These are phyloP conservation scores for Heterocephalus glaber DNA, from an alignment of 2,113 vertebrate species.

Conservation along the genomic window DNA sequence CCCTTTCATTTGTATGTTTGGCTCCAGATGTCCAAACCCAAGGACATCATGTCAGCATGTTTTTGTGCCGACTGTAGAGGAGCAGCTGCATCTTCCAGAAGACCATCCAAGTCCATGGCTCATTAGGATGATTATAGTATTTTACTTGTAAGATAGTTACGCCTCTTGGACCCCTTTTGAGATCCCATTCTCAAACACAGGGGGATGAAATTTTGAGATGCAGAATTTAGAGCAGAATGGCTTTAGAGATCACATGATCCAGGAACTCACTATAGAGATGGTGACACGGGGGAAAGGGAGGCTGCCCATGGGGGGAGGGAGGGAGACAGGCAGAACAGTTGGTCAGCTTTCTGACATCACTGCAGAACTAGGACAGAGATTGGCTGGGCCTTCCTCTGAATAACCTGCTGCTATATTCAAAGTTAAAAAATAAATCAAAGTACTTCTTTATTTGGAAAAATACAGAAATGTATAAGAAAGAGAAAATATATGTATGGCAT, in stretches of 20 bases:
- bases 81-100: constrained; percentile 68
- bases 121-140: constrained; percentile 68
- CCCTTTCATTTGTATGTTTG: constrained; percentile 49
- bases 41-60: constrained; percentile 68
- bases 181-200: constrained; percentile 45
- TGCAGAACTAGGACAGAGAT: not conserved
- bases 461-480: not conserved
- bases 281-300: too few species aligned
- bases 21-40: constrained; percentile 67
- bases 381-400: not conserved
- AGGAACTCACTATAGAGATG: not conserved
- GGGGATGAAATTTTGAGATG: constrained; percentile 53
- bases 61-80: constrained; percentile 46
- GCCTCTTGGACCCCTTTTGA: constrained; percentile 58
- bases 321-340: not conserved
- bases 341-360: not conserved
- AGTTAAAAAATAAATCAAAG: not conserved
- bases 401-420: not conserved
- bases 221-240: constrained; percentile 12
- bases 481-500: not conserved
- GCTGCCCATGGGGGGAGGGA: not conserved
- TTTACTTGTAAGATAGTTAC: constrained; percentile 58
- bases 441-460: constrained; percentile 28
- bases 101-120: constrained; percentile 63
- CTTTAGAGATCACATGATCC: not conserved